Percentiles rank a stretch among this genome's conserved stretches.
phyloP scores from a whole-genome alignment of 92 coral and sea anemone species.

The Phymanthus crucifer region DNA sequence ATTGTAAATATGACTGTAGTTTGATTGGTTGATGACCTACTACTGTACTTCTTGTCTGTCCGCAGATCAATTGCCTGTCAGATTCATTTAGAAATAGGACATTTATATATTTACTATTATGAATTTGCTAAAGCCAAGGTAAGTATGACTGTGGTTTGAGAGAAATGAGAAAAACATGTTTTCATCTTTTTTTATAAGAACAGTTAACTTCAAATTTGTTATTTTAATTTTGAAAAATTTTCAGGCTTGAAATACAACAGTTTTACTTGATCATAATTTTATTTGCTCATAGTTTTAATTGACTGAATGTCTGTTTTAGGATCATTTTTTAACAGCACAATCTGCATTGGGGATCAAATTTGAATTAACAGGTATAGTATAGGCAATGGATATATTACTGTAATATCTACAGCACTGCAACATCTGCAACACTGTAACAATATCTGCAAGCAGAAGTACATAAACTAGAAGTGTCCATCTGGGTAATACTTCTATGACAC shows the following conservation, averaged over 20 bases:
- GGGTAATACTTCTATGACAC: no score
- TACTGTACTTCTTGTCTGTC: neutral
- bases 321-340: conserved; percentile 77
- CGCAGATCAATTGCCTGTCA: conserved; percentile 68
- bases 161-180: no score
- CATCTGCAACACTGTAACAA: no score
- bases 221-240: no score
- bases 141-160: neutral
- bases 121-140: conserved; percentile 85
- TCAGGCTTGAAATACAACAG: no score
- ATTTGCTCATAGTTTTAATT: neutral
- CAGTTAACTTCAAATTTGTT: no score
- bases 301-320: conserved; percentile 43
- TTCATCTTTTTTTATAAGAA: no score
- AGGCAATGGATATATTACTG: no score
- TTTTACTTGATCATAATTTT: no score
- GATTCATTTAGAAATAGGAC: conserved; percentile 76
- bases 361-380: conserved; percentile 73
- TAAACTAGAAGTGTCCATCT: no score
- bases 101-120: conserved; percentile 70
- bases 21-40: neutral
- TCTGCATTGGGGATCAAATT: conserved; percentile 67
- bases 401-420: no score
- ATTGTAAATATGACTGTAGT: neutral
- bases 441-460: no score